Conservation (phyloP, 1,140 invertebrate genomes). For the Cardiocondyla obscurior region DNA sequence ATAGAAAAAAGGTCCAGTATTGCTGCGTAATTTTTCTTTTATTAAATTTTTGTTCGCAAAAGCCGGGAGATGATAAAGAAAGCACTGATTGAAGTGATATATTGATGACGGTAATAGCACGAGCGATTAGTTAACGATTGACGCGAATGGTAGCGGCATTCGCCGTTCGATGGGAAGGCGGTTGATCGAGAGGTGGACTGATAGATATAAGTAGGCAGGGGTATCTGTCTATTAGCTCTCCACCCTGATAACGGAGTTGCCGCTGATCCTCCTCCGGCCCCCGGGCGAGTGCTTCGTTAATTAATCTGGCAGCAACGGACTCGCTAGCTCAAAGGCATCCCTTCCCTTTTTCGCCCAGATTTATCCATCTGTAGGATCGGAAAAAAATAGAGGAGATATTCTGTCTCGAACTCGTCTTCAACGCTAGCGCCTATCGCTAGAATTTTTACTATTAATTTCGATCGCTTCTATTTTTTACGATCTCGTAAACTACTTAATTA, state of each 20-base stretch:
- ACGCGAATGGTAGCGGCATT: constrained; percentile 7
- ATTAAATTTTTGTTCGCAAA: background rate
- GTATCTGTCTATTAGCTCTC: constrained; percentile 73
- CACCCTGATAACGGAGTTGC: constrained; percentile 74
- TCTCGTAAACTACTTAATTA: too few species aligned
- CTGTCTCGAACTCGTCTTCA: too few species aligned
- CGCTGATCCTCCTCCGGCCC: constrained; percentile 76
- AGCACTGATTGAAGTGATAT: background rate
- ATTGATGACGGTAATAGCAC: background rate
- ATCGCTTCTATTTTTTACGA: too few species aligned
- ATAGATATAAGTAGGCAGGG: constrained; percentile 64
- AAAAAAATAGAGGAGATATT: too few species aligned
- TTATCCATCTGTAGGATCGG: too few species aligned
- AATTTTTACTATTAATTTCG: too few species aligned
- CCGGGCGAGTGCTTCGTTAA: constrained; percentile 81
- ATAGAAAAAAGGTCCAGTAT: background rate
- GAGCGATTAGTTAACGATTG: constrained; percentile 61
- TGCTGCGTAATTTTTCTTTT: background rate
- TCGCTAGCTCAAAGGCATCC: constrained; percentile 79
- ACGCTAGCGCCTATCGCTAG: too few species aligned
- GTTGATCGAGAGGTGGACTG: constrained; percentile 58
- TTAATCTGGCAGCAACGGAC: constrained; percentile 81
- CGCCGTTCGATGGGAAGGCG: constrained; percentile 19
- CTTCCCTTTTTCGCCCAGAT: constrained; percentile 78
- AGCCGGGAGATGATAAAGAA: background rate